Evolutionary conservation across 2,113 vertebrate species (phyloP), one percentile per base, ranked within the genome.

Genomic region (Salvelinus alpinus): DNA sequence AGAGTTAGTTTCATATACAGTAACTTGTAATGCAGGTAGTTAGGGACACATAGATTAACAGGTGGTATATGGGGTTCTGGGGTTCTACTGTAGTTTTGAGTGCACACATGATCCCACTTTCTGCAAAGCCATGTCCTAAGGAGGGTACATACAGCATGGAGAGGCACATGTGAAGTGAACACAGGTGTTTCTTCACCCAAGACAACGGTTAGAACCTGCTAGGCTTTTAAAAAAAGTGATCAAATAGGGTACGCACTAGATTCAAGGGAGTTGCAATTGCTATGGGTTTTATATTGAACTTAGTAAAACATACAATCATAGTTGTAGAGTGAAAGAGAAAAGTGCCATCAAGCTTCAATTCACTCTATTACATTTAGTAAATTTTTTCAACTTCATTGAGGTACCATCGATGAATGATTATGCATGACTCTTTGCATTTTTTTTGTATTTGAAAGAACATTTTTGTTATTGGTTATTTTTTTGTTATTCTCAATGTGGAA

Each of bases 161-260:
- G n/a, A 13, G 73, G 54, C 78, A 84, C 79, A 65, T 80, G 76
- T 80, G 70, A 8, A 59, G 79, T 44, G 0, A 0, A 20, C 24
- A 66, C 82, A 83, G 75, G 51, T 85, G 77, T 78, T 74, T 70
- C 24, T 74, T 69, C 7, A 65, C 22, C 18, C 13, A 22, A 13
- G 7, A 24, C 20, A 62, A 62, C 16, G n/a, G 7, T 13, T 8
- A 62, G n/a, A n/a, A 9, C 59, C 16, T 62, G 59, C 13, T 9
- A 24, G 20, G n/a, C 59, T 62, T 62, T n/a, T 22, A 0, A 8
- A 1, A 2, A 24, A 62, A 16, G 59, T 3, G 3, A 62, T 13
- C 7, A 62, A 16, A 62, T 22, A 62, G 54, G 54, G 18, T 57
- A 7, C 54, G 18, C 59, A 24, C 22, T 62, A 9, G 20, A 62